A percentile compares a stretch with the other conserved stretches of the same genome.
Conservation (phyloP, 2,797 vertebrate genomes). For the Chelon auratus region DNA sequence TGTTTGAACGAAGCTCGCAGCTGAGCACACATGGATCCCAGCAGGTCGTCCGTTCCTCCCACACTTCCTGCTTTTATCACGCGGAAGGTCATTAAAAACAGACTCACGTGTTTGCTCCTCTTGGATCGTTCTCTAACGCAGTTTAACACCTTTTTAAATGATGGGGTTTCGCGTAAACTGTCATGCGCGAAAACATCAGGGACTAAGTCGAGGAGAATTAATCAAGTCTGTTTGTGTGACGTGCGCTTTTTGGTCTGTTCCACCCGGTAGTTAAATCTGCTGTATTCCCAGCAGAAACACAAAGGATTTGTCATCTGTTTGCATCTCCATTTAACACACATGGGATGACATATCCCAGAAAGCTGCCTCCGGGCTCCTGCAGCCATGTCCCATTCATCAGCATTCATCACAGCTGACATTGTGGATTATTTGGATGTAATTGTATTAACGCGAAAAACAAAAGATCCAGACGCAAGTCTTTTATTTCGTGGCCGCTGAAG, state of each 20-base stretch:
- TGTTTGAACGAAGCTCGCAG: slow-evolving; percentile 47
- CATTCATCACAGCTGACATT: neutral
- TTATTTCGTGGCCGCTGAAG: neutral
- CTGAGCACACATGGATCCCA: slow-evolving; percentile 69
- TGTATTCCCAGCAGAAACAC: neutral
- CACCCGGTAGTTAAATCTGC: neutral
- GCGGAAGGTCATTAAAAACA: slow-evolving; percentile 37
- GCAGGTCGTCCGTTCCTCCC: slow-evolving; percentile 37
- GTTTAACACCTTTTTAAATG: too few species aligned
- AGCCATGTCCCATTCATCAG: neutral
- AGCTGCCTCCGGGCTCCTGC: neutral
- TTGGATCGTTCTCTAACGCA: neutral
- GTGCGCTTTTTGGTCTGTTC: too few species aligned
- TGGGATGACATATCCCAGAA: neutral
- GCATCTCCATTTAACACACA: neutral
- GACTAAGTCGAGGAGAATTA: too few species aligned
- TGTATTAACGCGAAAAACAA: too few species aligned
- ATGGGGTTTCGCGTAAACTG: too few species aligned
- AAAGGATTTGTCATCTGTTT: neutral
- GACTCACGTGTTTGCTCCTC: slow-evolving; percentile 10
- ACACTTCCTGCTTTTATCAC: slow-evolving; percentile 38
- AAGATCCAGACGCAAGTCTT: neutral
- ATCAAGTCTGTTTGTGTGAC: too few species aligned
- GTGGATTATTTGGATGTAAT: neutral
- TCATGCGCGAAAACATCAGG: too few species aligned